A percentile compares a stretch with the other conserved stretches of the same genome.
phyloP scores from a whole-genome alignment of 2,888 invertebrate genomes.

The Eumerus sabulonum region DNA sequence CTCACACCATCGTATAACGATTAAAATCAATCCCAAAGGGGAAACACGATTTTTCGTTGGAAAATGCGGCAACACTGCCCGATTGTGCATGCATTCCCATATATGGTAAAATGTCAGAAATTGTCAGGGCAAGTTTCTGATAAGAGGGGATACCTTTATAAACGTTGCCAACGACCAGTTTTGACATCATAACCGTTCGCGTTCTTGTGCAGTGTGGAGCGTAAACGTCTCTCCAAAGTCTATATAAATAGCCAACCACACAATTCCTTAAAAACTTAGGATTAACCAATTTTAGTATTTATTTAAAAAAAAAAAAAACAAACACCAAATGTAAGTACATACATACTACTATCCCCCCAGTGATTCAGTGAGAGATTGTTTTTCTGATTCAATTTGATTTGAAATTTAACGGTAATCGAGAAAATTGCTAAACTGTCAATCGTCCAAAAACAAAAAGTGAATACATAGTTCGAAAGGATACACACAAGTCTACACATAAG shows the following conservation, averaged over 20 bases:
- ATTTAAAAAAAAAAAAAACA: constrained; percentile 76
- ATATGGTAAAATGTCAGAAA: constrained; percentile 78
- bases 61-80: constrained; percentile 67
- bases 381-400: not conserved
- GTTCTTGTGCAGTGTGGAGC: constrained; percentile 78
- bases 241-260: constrained; percentile 30
- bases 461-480: constrained; percentile 4
- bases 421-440: constrained; percentile 9
- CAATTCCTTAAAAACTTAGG: constrained; percentile 66
- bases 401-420: constrained; percentile 45
- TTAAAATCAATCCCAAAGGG: constrained; percentile 57
- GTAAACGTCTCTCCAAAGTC: constrained; percentile 63
- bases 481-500: not conserved
- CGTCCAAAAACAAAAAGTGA: constrained; percentile 1
- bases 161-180: constrained; percentile 77
- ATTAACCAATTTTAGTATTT: constrained; percentile 73
- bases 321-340: constrained; percentile 76
- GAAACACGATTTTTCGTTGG: constrained; percentile 62
- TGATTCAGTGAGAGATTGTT: constrained; percentile 14
- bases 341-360: constrained; percentile 1
- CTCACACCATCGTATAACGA: constrained; percentile 22
- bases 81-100: constrained; percentile 75
- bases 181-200: constrained; percentile 78
- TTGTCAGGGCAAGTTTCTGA: constrained; percentile 73
- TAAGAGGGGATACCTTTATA: constrained; percentile 78